These are phyloP conservation scores for Tautogolabrus adspersus DNA, from an alignment of 2,113 vertebrate genomes.

Conservation along the genomic window DNA sequence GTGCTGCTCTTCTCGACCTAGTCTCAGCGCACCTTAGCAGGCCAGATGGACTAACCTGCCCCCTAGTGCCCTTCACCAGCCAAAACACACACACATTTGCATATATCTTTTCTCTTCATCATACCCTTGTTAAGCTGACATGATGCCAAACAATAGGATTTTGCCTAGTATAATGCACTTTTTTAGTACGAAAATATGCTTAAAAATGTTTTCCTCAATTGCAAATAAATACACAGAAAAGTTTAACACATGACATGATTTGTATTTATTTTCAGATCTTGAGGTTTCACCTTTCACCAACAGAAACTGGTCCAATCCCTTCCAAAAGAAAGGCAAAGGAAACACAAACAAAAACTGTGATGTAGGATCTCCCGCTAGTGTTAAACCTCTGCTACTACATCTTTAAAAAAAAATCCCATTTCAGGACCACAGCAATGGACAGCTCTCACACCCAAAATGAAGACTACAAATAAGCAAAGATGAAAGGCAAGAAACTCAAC, in stretches of 20 bases:
- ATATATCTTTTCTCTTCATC: not conserved
- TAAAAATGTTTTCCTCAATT: not conserved
- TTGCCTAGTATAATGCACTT: not conserved
- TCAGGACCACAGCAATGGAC: constrained; percentile 68
- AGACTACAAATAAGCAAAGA: not conserved
- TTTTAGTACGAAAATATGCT: not conserved
- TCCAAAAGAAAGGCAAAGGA: not conserved
- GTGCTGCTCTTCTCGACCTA: constrained; percentile 34
- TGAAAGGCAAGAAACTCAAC: not conserved
- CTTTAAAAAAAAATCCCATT: not conserved
- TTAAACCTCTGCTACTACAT: constrained; percentile 43
- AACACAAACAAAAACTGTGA: not conserved
- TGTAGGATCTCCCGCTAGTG: constrained; percentile 72
- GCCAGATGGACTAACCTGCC: constrained; percentile 68
- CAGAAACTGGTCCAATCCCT: not conserved
- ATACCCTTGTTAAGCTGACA: not conserved
- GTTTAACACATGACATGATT: not conserved
- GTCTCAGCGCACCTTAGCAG: constrained; percentile 61
- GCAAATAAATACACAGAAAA: not conserved
- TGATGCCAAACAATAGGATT: not conserved
- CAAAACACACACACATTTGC: constrained; percentile 12
- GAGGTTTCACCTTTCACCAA: too few species aligned
- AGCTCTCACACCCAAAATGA: constrained; percentile 40
- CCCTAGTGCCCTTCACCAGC: constrained; percentile 59
- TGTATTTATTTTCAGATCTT: too few species aligned